Base-by-base conservation (phyloP, 2,888 invertebrate species). In the Nasonovia ribisnigri region DNA sequence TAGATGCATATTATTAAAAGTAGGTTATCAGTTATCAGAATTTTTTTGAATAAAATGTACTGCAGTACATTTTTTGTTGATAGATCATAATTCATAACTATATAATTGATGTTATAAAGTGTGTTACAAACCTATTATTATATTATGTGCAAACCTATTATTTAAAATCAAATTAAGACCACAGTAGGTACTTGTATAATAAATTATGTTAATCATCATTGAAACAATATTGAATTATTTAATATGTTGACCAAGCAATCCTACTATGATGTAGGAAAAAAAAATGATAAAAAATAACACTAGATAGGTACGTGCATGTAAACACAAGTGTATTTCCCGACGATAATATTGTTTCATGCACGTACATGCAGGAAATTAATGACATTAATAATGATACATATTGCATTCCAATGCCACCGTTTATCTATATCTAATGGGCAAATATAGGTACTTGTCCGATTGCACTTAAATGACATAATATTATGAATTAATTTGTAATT, bases 351-450 rank as follows among this genome's bases (percentile, higher is more conserved):
- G 13, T 86, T 46, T 46, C 77, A 77, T 86, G 46, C 46, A 86
- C 10, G 42, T 84, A 60, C 92, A 92, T 92, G 87, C 92, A 87
- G 67, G 42, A 87, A 87, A 24, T 36, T 16, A 84, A 84, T 84
- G 54, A 42, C 84, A 84, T 54, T 51, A 91, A 67, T 57, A 57
- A 57, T 54, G 54, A 54, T 46, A 46, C 46, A 46, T 54, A 54
- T 51, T 5, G 20, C 57, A 90, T 90, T 77, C 90, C 90, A 90
- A 90, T 90, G 77, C 43, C 90, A 67, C 67, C n/a, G 46, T 77
- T 77, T 77, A 77, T 77, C 77, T 77, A 77, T 57, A 10, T 57
- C 36, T 54, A 88, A 20, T 88, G 36, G 46, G 20, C 48, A 29
- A 36, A 77, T 8, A 77, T 77, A 20, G 77, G 77, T 77, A 77